Evolutionary conservation across 2,888 invertebrate genomes (phyloP).

Genomic region (Cephus rjabovi): DNA sequence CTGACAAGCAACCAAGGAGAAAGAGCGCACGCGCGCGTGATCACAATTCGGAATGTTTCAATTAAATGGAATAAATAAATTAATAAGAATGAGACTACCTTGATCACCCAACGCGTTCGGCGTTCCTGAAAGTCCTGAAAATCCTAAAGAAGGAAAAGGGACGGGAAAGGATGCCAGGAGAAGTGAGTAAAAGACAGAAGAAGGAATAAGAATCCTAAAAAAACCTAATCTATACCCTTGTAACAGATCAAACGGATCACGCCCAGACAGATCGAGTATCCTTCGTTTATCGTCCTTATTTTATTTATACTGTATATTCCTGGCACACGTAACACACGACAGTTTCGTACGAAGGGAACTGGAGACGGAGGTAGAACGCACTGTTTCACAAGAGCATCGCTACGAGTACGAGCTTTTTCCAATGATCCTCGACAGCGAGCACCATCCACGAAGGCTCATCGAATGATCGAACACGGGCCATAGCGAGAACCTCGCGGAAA

Average conservation of each 20-base stretch:
- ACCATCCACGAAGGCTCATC: constrained; percentile 35
- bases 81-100: constrained; percentile 25
- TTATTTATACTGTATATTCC: background rate
- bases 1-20: background rate
- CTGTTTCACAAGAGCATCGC: constrained; percentile 34
- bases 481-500: background rate
- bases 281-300: background rate
- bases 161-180: background rate
- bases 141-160: constrained; percentile 17
- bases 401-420: constrained; percentile 31
- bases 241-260: background rate
- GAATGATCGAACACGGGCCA: constrained; percentile 10
- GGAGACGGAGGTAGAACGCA: background rate
- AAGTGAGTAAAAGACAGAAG: constrained; percentile 10
- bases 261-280: background rate
- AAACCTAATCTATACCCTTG: background rate
- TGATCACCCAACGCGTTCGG: constrained; percentile 21
- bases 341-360: background rate
- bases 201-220: background rate
- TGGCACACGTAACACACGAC: background rate
- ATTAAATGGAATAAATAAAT: background rate
- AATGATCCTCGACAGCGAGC: constrained; percentile 28
- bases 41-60: background rate
- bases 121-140: constrained; percentile 34
- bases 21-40: background rate